A percentile compares a stretch with the other conserved stretches of the same genome.
phyloP scores from a whole-genome alignment of 1,140 invertebrate genomes.

The Magallana ariakensis region DNA sequence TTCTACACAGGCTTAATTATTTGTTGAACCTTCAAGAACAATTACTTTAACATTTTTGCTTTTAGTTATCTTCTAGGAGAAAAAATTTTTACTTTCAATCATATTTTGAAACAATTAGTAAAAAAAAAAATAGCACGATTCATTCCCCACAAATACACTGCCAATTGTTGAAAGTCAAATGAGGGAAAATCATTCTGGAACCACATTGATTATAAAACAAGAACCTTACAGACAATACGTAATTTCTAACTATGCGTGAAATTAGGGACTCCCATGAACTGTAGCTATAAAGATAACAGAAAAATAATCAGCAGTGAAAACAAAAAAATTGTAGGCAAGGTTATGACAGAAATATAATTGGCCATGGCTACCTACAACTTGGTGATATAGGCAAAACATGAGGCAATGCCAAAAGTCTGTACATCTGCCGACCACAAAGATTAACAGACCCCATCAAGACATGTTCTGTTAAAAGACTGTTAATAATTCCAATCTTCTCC shows the following conservation, averaged over 20 bases:
- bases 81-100: slow-evolving; percentile 37
- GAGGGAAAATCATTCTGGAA: slow-evolving; percentile 22
- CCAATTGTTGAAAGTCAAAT: slow-evolving; percentile 28
- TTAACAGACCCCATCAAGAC: slow-evolving; percentile 12
- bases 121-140: not conserved
- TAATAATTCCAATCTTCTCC: no score
- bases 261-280: slow-evolving; percentile 13
- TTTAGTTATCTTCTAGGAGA: not conserved
- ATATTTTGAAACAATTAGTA: slow-evolving; percentile 5
- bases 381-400: slow-evolving; percentile 8
- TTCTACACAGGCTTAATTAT: slow-evolving; percentile 18
- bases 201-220: slow-evolving; percentile 17
- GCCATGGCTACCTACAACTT: not conserved
- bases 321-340: not conserved
- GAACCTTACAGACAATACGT: slow-evolving; percentile 1
- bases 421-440: slow-evolving; percentile 8
- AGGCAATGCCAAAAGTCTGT: not conserved
- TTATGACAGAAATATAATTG: slow-evolving; percentile 30
- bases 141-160: slow-evolving; percentile 9
- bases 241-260: slow-evolving; percentile 29
- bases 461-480: slow-evolving; percentile 21
- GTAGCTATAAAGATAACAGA: slow-evolving; percentile 22
- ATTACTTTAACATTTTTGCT: slow-evolving; percentile 33
- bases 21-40: slow-evolving; percentile 36
- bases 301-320: not conserved